A percentile compares a stretch with the other conserved stretches of the same genome.
Conservation (phyloP, 2,888 invertebrate genomes). For the Rosalia funebris region DNA sequence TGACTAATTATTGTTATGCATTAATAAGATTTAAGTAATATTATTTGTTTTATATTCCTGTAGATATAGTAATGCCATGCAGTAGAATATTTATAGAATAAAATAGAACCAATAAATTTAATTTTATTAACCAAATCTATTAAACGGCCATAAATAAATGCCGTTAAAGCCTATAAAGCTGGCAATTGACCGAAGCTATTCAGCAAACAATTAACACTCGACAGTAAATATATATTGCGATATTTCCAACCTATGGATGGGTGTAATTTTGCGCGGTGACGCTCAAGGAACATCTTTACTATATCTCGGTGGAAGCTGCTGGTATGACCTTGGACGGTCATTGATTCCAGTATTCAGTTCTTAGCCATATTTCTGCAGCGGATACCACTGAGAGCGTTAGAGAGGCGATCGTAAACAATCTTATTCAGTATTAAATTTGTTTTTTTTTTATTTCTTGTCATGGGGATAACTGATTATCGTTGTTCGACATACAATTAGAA, state of each 20-base stretch:
- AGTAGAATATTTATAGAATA: no score
- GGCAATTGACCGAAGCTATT: no score
- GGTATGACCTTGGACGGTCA: slow-evolving; percentile 22
- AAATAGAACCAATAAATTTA: no score
- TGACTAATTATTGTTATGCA: no score
- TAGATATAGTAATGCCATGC: no score
- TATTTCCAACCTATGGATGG: slow-evolving; percentile 5
- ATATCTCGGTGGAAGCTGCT: slow-evolving; percentile 20
- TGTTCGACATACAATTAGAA: not conserved
- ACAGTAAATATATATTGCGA: no score
- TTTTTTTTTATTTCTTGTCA: slow-evolving; percentile 1
- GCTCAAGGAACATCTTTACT: slow-evolving; percentile 16
- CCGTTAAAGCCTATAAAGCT: no score
- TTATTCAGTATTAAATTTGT: slow-evolving; percentile 1
- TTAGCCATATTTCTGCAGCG: slow-evolving; percentile 21
- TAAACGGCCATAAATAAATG: no score
- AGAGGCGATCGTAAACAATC: slow-evolving; percentile 10
- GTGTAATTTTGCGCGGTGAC: slow-evolving; percentile 21
- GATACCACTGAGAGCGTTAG: slow-evolving; percentile 15
- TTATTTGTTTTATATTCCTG: no score
- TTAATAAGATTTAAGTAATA: no score
- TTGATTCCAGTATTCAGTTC: slow-evolving; percentile 23
- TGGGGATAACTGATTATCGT: slow-evolving; percentile 9
- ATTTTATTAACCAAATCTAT: no score
- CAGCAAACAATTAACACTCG: no score